Percentiles rank a stretch among this genome's conserved stretches.
Conservation (phyloP, 2,797 vertebrate genomes). For the Argya squamiceps region DNA sequence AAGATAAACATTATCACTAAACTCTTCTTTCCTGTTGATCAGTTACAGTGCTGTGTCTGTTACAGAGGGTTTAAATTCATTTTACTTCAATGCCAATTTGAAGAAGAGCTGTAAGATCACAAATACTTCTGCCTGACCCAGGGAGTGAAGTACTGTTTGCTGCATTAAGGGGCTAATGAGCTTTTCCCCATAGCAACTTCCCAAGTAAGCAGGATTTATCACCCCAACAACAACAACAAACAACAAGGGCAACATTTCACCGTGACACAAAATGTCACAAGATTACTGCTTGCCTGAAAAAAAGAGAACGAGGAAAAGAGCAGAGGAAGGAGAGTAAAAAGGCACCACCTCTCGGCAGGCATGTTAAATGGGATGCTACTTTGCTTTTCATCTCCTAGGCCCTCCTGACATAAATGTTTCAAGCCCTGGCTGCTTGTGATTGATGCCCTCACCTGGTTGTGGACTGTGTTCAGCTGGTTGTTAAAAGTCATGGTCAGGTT, state of each 20-base stretch:
- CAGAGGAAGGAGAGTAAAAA: not conserved
- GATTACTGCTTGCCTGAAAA: not conserved
- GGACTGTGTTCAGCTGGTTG: conserved; percentile 99
- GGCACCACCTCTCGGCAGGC: not conserved
- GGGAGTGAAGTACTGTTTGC: not conserved
- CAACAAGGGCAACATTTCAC: not conserved
- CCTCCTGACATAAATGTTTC: not conserved
- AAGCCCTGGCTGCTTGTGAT: not conserved
- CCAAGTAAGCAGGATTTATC: conserved; percentile 39
- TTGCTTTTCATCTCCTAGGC: not conserved
- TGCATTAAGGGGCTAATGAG: conserved; percentile 30
- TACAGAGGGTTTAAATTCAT: not conserved
- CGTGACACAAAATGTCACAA: not conserved
- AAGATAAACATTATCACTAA: not conserved
- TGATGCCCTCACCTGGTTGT: conserved; percentile 84
- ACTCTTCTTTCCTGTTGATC: not conserved
- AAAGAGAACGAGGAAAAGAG: not conserved
- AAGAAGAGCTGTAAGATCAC: not conserved
- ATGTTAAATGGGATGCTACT: not conserved
- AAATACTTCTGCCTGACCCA: not conserved
- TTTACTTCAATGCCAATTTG: not conserved
- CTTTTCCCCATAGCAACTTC: conserved; percentile 51
- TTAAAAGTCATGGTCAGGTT: conserved; percentile 99
- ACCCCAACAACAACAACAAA: conserved; percentile 1
- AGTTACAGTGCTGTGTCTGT: not conserved